Base-by-base conservation (phyloP, 2,888 invertebrate genomes). In the Drosophila robusta region DNA sequence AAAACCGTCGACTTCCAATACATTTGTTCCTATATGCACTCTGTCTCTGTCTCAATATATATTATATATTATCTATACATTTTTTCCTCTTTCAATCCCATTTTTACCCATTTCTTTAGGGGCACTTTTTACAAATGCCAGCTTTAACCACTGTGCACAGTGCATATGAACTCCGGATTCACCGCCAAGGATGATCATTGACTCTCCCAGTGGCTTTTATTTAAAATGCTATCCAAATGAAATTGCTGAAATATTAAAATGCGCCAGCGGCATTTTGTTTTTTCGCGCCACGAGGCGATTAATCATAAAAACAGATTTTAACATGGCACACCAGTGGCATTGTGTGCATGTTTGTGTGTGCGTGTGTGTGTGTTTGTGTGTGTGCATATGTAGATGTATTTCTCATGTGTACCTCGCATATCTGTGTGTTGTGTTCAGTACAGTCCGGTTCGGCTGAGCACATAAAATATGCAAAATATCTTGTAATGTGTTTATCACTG, bases 401-500 rank as follows among this genome's bases (percentile, higher is more conserved):
- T 18, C 18, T 18, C 14, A 12, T 29, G 18, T 47, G 29, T 58
- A 4, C 39, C 39, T 50, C 49, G 18, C 64, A 41, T 57, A 57
- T 52, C 44, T 63, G 56, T 41, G 14, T 55, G 63, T 38, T 49
- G 11, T 64, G 50, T 42, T 45, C 52, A 61, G 38, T 39, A 52
- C 44, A n/a, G 6, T 38, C 41, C 44, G 39, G 14, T 18, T 51
- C 7, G 22, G 18, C 26, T 32, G 65, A 38, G 36, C 66, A 60
- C 73, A 75, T 80, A 80, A 87, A 84, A 84, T 86, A 83, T 80
- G 84, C 78, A 86, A 86, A 87, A 80, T 82, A 84, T 86, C 86
- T 82, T 81, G 81, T 81, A 81, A 81, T 81, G 80, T 83, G 87
- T 83, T 86, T 80, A 83, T 86, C 87, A 80, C 63, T 80, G 63